Evolutionary conservation across 2,797 vertebrate genomes (phyloP).

Genomic region (Lerista edwardsae): DNA sequence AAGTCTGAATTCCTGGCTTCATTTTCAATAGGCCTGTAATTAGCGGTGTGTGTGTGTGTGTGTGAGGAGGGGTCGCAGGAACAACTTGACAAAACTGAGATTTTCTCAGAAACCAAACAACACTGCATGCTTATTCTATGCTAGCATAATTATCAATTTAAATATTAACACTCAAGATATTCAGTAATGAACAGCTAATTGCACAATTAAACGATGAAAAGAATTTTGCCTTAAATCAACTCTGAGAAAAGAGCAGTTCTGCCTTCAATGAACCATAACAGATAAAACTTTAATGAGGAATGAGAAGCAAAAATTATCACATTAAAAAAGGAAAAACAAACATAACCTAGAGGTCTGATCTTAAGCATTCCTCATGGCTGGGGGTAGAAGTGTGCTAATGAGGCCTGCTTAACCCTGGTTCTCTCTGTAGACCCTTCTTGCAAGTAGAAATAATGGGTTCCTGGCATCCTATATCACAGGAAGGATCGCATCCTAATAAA

Average conservation of each 20-base stretch:
- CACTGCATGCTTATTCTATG: slow-evolving; percentile 45
- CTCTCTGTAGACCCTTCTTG: too few relatives aligned
- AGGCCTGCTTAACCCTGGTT: too few relatives aligned
- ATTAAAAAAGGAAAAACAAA: background rate
- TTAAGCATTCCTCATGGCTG: too few relatives aligned
- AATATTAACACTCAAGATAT: slow-evolving; percentile 65
- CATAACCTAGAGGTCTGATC: background rate
- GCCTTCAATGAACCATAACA: slow-evolving; percentile 35
- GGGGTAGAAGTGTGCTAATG: too few relatives aligned
- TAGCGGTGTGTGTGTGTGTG: background rate
- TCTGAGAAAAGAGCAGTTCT: slow-evolving; percentile 15
- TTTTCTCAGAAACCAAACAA: slow-evolving; percentile 62
- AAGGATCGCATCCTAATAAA: too few relatives aligned
- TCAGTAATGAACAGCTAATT: slow-evolving; percentile 44
- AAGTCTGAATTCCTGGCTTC: slow-evolving; percentile 48
- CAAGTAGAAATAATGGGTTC: too few relatives aligned
- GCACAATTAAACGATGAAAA: slow-evolving; percentile 52
- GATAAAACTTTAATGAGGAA: slow-evolving; percentile 22
- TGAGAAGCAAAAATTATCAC: background rate
- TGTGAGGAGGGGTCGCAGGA: slow-evolving; percentile 14
- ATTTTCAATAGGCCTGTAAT: slow-evolving; percentile 53
- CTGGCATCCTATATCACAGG: too few relatives aligned
- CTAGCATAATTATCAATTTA: slow-evolving; percentile 63
- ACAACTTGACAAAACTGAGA: slow-evolving; percentile 62
- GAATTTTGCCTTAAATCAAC: slow-evolving; percentile 40